Conservation (phyloP, 2,888 invertebrate species). For the Drosophila dives region DNA sequence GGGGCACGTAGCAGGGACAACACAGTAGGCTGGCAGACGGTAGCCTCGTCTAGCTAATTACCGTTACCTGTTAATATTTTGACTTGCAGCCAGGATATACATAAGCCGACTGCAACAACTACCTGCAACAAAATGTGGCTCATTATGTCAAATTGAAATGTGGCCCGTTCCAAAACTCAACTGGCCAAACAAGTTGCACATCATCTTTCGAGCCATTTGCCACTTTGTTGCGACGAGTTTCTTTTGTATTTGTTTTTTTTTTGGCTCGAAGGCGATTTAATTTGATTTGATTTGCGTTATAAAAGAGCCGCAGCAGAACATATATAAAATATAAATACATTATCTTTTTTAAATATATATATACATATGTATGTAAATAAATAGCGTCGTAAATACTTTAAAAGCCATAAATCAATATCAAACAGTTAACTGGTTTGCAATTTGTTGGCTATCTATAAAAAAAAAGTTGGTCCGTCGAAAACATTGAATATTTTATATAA, state of each 20-base stretch:
- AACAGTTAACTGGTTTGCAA: slow-evolving; percentile 35
- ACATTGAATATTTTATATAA: background rate
- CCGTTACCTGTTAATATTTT: slow-evolving; percentile 73
- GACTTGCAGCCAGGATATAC: slow-evolving; percentile 56
- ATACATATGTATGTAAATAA: background rate
- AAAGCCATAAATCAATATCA: slow-evolving; percentile 40
- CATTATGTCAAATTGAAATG: slow-evolving; percentile 74
- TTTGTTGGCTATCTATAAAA: background rate
- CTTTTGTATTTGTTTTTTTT: background rate
- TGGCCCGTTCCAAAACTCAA: slow-evolving; percentile 53
- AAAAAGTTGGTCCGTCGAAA: background rate
- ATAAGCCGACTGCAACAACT: background rate
- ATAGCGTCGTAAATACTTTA: slow-evolving; percentile 20
- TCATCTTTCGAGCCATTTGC: slow-evolving; percentile 9
- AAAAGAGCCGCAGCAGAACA: slow-evolving; percentile 19
- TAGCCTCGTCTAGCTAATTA: slow-evolving; percentile 73
- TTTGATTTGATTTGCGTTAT: background rate
- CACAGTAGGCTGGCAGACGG: slow-evolving; percentile 51
- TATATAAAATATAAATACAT: background rate
- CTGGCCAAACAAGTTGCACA: slow-evolving; percentile 62
- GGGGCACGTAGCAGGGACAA: background rate
- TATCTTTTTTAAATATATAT: no score
- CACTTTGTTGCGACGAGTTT: slow-evolving; percentile 18
- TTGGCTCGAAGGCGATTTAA: background rate
- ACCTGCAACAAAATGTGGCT: slow-evolving; percentile 52